Evolutionary conservation across 2,113 vertebrate species (phyloP).

Genomic region (Ictalurus punctatus): DNA sequence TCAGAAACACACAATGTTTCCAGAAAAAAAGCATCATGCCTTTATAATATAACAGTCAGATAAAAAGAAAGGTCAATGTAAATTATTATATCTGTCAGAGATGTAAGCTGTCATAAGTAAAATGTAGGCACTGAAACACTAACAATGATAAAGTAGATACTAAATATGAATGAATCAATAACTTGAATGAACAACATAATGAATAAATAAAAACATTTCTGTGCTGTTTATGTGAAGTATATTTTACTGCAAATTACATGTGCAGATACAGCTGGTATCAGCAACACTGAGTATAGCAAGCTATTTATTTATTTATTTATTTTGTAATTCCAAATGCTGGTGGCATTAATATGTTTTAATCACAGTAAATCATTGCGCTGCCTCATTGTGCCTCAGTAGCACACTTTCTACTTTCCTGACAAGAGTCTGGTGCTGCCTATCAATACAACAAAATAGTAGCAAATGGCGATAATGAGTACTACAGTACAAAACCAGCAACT

Average conservation of each 20-base stretch:
- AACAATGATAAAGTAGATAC: neutral
- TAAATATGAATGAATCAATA: neutral
- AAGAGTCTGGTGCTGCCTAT: neutral
- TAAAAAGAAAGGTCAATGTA: neutral
- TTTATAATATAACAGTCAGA: neutral
- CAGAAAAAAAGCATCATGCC: neutral
- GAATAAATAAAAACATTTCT: neutral
- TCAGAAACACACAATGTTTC: neutral
- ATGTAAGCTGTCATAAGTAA: neutral
- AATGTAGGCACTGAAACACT: neutral
- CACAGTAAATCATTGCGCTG: neutral
- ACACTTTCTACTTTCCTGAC: neutral
- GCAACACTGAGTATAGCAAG: neutral
- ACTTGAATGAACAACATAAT: neutral
- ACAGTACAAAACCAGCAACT: neutral
- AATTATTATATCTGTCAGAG: neutral
- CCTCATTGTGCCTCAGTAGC: neutral
- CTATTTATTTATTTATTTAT: neutral
- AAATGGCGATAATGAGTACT: neutral
- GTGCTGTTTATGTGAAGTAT: neutral
- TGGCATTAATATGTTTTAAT: neutral
- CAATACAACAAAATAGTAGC: neutral
- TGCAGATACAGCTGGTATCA: neutral
- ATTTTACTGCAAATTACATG: neutral
- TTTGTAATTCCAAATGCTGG: neutral